phyloP scores from a whole-genome alignment of 2,113 vertebrate genomes.

The Nannobrachium achirus region DNA sequence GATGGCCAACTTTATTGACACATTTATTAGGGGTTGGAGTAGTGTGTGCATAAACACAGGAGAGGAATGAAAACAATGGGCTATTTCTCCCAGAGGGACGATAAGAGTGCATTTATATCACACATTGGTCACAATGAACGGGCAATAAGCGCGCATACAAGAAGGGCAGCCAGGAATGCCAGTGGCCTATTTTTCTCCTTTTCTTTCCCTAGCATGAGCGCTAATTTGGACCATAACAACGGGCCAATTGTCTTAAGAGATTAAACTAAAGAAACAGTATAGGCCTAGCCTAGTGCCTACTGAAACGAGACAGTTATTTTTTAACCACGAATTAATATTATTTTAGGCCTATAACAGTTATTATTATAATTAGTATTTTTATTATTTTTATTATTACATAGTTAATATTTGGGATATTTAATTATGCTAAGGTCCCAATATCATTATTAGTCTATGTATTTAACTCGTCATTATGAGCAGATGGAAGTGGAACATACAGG shows the following conservation, averaged over 20 bases:
- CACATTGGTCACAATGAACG: constrained; percentile 44
- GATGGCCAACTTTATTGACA: constrained; percentile 65
- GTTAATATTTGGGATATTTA: neutral
- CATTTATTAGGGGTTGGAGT: constrained; percentile 58
- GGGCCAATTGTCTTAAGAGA: constrained; percentile 12
- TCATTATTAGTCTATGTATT: neutral
- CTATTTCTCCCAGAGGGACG: constrained; percentile 57
- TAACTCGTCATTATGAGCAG: neutral
- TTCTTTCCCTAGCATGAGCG: neutral
- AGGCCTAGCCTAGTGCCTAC: too few species aligned
- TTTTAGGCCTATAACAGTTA: too few species aligned
- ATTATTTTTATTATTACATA: constrained; percentile 5
- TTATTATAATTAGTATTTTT: constrained; percentile 8
- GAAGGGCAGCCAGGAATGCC: constrained; percentile 36
- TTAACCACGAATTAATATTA: too few species aligned
- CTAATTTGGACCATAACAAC: constrained; percentile 28
- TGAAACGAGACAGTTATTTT: neutral
- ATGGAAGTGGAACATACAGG: neutral
- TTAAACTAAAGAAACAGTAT: neutral
- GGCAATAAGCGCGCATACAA: constrained; percentile 20
- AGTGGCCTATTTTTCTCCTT: constrained; percentile 30
- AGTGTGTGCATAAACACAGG: constrained; percentile 20
- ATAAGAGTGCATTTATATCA: constrained; percentile 52
- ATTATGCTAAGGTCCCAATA: neutral
- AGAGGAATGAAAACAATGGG: constrained; percentile 46